Evolutionary conservation across 2,797 vertebrate genomes (phyloP), one percentile per base, ranked within the genome.

Genomic region (Anolis apletophallus): DNA sequence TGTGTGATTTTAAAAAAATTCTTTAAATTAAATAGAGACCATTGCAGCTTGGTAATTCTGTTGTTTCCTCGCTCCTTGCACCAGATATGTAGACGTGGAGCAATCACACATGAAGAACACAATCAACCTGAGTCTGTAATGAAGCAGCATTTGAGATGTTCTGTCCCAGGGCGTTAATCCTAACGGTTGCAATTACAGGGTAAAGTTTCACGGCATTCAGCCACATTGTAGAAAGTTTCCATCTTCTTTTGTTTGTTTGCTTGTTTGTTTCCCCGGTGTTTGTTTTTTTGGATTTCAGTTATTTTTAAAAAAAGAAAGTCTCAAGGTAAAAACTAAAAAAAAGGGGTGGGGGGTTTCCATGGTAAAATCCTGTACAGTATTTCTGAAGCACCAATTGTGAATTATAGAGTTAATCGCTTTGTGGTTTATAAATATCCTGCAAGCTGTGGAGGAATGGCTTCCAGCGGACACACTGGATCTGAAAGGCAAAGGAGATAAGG

Each of bases 131-230:
- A 99, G 99, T 98, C 97, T 97, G 97, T 97, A 97, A 96, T 97
- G 97, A 97, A 99, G 98, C 98, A 99, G 98, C 98, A 98, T 98
- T 95, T 97, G 97, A 98, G 97, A 98, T 98, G 97, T 97, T 96
- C 96, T 97, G 97, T 97, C 98, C 97, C 98, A 98, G 97, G 97
- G 97, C 97, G 96, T 97, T 96, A 93, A 90, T 93, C 94, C 95
- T 94, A 89, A 88, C 89, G 91, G 95, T 95, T 97, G 97, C 96
- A 97, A 96, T 97, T 97, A 96, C 93, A 96, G 86, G 90, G 93
- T 95, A 94, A 46, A 40, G 96, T 95, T 95, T 96, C 46, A 95
- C 93, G 97, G 96, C 94, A 96, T 97, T 96, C 96, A 97, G 94
- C 94, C 96, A 94, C 96, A 93, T 95, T 95, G 96, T 97, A 94